A percentile compares a stretch with the other conserved stretches of the same genome.
phyloP scores from a whole-genome alignment of 2,797 vertebrate species.

The Carapus acus region DNA sequence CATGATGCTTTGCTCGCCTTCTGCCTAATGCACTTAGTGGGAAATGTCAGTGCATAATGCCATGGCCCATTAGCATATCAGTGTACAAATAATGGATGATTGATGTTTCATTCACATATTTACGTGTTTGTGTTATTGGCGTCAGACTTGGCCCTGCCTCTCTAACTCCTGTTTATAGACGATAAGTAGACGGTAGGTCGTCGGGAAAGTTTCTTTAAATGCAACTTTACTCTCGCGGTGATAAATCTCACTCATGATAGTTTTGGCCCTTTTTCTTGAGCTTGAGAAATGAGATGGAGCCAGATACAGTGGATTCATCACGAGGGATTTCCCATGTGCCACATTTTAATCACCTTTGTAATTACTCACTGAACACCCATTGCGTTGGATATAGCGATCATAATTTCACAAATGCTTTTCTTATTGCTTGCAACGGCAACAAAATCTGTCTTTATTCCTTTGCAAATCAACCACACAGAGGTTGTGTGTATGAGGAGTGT shows the following conservation, averaged over 20 bases:
- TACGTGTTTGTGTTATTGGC: conserved; percentile 21
- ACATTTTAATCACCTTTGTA: too few relatives aligned
- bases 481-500: too few relatives aligned
- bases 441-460: too few relatives aligned
- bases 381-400: background rate
- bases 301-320: background rate
- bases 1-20: conserved; percentile 23
- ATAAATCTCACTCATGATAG: conserved; percentile 16
- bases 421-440: too few relatives aligned
- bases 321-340: background rate
- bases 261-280: conserved; percentile 3
- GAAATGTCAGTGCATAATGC: conserved; percentile 35
- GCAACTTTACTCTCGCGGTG: conserved; percentile 17
- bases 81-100: conserved; percentile 26
- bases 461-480: too few relatives aligned
- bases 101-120: conserved; percentile 41
- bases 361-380: too few relatives aligned
- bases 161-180: conserved; percentile 1
- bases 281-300: background rate
- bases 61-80: conserved; percentile 42
- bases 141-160: conserved; percentile 20
- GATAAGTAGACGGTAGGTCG: conserved; percentile 39
- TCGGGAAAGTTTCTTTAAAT: background rate
- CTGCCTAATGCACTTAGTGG: conserved; percentile 44
- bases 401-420: background rate